Evolutionary conservation across 2,888 invertebrate species (phyloP).

Genomic region (Cataglyphis cursor): DNA sequence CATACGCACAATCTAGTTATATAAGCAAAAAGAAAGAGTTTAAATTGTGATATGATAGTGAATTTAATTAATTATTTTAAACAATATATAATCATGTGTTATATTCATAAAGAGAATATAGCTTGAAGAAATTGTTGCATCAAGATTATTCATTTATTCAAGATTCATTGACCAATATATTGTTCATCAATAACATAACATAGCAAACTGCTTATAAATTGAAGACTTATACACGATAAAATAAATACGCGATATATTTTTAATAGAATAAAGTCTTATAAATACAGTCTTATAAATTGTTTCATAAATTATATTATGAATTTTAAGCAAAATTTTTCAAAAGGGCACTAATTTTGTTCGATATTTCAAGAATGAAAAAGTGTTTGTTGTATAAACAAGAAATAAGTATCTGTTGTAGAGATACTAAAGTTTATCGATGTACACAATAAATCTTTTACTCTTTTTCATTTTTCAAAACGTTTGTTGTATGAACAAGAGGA

Average conservation of each 20-base stretch:
- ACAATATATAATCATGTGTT: conserved; percentile 17
- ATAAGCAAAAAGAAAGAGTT: conserved; percentile 14
- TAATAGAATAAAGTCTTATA: conserved; percentile 9
- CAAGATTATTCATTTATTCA: conserved; percentile 17
- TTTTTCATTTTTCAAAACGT: neutral
- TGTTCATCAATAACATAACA: neutral
- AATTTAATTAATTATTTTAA: conserved; percentile 28
- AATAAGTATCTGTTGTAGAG: conserved; percentile 19
- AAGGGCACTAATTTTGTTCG: conserved; percentile 29
- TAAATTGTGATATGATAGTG: conserved; percentile 10
- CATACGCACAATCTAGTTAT: conserved; percentile 46
- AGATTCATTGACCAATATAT: conserved; percentile 9
- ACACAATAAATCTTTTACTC: conserved; percentile 47
- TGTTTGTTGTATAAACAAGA: conserved; percentile 33
- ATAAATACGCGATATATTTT: conserved; percentile 51
- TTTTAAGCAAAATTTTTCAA: conserved; percentile 32
- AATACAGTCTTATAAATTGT: conserved; percentile 29
- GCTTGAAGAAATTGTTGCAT: neutral
- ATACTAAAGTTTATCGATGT: conserved; percentile 37
- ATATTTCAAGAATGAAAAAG: conserved; percentile 16
- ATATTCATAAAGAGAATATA: conserved; percentile 24
- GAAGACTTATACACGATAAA: conserved; percentile 22
- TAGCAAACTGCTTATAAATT: conserved; percentile 15
- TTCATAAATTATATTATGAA: conserved; percentile 19
- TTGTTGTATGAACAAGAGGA: conserved; percentile 38